Evolutionary conservation across 2,797 vertebrate genomes (phyloP), one percentile per base, ranked within the genome.

Genomic region (Antrozous pallidus): DNA sequence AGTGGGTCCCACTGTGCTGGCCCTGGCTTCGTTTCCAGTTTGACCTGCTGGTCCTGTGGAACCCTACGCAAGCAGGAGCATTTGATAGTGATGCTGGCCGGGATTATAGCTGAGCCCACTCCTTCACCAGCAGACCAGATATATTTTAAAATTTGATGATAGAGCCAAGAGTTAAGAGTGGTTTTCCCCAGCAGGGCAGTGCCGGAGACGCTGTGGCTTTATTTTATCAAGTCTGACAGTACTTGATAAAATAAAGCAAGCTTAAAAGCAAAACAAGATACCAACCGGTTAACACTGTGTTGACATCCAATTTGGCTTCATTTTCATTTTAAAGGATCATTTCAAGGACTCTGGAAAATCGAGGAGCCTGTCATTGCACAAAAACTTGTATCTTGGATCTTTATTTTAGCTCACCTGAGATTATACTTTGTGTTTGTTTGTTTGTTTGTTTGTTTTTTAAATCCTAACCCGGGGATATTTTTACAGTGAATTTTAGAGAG

Each of bases 121-220:
- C n/a, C 22, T 70, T 58, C 40, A 56, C 6, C 24, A 36, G 84
- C 40, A 45, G 18, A 61, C 28, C 58, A 61, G 58, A 28, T 14
- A 31, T 31, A 14, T 58, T 31, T 14, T 31, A 61, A 61, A 31
- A 6, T 28, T 2, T 31, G 58, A 61, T 61, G 58, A 24, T 24
- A 40, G 33, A 61, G 56, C 11, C 80, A 13, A n/a, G 71, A 65
- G 38, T 65, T 73, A 83, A 85, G 56, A 58, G 20, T 14, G 3
- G 81, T 49, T 94, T 85, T 73, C 78, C 56, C 40, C 31, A 40
- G 75, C 28, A 45, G 69, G 61, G 22, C 83, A 38, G 38, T 73
- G 47, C 8, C 78, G 73, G 84, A 88, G 93, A 95, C 38, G 69
- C 84, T 93, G 89, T 93, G 82, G 89, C 63, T 93, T 38, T 58